Evolutionary conservation across 2,888 invertebrate genomes (phyloP), one percentile per base, ranked within the genome.

Genomic region (Eupithecia insigniata): DNA sequence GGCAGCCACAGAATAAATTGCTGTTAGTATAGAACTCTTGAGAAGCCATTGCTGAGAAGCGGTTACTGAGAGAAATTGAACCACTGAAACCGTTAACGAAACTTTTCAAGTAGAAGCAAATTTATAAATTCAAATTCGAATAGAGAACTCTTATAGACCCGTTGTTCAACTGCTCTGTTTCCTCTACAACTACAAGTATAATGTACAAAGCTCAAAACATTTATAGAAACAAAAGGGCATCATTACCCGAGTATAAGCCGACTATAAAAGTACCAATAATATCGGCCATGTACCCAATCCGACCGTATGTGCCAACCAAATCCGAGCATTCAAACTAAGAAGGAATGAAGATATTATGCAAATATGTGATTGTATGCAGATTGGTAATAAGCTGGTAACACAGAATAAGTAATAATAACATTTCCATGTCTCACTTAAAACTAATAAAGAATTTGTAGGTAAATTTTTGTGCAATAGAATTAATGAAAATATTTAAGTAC

Each of bases 271-370:
- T 12, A 55, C 61, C 43, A 62, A 62, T n/a, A n/a, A n/a, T 74
- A 73, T 66, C 60, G 66, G 66, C 43, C 58, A 68, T 70, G 70
- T 71, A 64, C 68, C 18, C 32, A 69, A 68, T 73, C 68, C 70
- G 55, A 5, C 55, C 55, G 70, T 71, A 39, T 71, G 71, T 71
- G 71, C 69, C 60, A 71, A 66, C 71, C 67, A 61, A 73, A 73
- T 70, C 73, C 65, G 51, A 67, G n/a, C 39, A 71, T 69, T 68
- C 84, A 80, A 80, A 78, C 80, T 83, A 85, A 89, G 89, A 91
- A 89, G 87, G 89, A 90, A 94, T 94, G 93, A 93, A 94, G 93
- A 90, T 93, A 94, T 94, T 93, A 94, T 94, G 93, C 89, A 89
- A 94, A 94, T 93, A 81, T 83, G 76, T 90, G 90, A 94, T 94